phyloP scores from a whole-genome alignment of 1,140 invertebrate genomes.

The Oedothorax gibbosus region DNA sequence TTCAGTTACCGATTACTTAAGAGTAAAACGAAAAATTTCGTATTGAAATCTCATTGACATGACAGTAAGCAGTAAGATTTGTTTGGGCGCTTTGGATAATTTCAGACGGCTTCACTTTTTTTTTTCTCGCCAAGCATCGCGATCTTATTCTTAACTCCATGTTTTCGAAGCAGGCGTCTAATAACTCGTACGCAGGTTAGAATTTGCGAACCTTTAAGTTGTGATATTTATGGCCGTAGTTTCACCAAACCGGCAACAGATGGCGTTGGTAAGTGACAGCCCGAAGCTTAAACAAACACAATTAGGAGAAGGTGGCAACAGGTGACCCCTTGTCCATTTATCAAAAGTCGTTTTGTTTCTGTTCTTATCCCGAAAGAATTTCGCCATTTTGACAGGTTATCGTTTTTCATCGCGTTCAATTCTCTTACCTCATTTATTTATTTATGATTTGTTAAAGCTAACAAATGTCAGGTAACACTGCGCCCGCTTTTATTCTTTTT shows the following conservation, averaged over 20 bases:
- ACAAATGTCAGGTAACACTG: constrained; percentile 42
- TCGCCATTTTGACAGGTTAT: constrained; percentile 58
- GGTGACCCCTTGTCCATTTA: constrained; percentile 56
- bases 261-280: constrained; percentile 56
- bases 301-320: constrained; percentile 59
- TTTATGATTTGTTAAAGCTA: constrained; percentile 20
- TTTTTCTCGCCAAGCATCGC: neutral
- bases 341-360: constrained; percentile 53
- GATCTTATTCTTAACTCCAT: neutral
- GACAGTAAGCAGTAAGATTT: too few relatives aligned
- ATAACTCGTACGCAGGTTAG: constrained; percentile 21
- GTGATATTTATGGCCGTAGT: constrained; percentile 57
- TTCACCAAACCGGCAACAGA: constrained; percentile 57
- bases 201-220: neutral
- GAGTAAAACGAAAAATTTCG: too few relatives aligned
- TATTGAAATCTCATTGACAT: too few relatives aligned
- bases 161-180: neutral
- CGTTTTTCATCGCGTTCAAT: constrained; percentile 52
- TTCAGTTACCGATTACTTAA: too few relatives aligned
- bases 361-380: constrained; percentile 43
- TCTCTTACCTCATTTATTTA: constrained; percentile 35
- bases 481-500: neutral
- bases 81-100: too few relatives aligned
- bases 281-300: constrained; percentile 59
- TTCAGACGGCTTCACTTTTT: neutral